Conservation (phyloP, 2,888 invertebrate species). For the Apamea crenata region DNA sequence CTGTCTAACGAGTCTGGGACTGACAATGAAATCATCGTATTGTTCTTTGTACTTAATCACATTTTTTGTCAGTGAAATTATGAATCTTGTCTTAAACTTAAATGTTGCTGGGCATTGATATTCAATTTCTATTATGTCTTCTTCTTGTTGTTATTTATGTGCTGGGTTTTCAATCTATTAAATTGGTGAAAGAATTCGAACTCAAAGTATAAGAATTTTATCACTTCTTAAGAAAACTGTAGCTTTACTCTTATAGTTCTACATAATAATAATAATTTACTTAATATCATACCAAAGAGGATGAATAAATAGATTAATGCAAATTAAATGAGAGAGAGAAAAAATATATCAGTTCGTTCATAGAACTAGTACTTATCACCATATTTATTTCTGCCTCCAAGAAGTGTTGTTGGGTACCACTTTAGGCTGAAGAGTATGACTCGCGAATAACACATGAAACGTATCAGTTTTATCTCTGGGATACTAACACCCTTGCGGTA, state of each 20-base stretch:
- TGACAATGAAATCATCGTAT: not conserved
- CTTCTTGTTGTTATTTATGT: not conserved
- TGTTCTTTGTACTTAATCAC: constrained; percentile 1
- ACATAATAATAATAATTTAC: not conserved
- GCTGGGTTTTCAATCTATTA: not conserved
- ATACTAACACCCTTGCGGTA: not conserved
- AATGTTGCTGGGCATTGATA: not conserved
- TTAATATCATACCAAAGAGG: not conserved
- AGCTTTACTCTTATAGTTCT: not conserved
- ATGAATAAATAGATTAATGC: not conserved
- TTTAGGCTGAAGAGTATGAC: not conserved
- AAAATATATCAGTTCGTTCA: not conserved
- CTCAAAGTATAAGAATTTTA: not conserved
- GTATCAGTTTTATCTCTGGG: not conserved
- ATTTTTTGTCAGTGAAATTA: constrained; percentile 2
- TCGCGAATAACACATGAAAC: not conserved
- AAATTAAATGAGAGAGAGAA: not conserved
- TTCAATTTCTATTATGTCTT: not conserved
- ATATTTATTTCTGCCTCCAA: not conserved
- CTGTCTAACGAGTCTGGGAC: not conserved
- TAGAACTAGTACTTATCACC: not conserved
- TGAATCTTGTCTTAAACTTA: constrained; percentile 15
- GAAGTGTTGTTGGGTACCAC: not conserved
- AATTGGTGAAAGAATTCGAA: constrained; percentile 10
- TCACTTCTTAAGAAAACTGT: not conserved